Evolutionary conservation across 2,113 vertebrate species (phyloP).

Genomic region (Alosa alosa): DNA sequence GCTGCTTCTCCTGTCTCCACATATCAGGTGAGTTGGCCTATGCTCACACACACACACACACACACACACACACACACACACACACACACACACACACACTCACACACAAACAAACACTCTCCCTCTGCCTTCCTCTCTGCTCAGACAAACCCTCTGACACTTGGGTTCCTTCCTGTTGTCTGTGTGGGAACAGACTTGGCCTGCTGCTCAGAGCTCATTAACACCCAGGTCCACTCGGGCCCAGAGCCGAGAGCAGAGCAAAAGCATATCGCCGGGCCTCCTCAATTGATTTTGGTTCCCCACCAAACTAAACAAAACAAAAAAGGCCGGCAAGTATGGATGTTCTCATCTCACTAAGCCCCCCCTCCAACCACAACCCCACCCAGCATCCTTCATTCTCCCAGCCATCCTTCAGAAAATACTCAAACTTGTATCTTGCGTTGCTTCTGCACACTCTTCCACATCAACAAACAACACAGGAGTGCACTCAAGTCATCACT

Average conservation of each 20-base stretch:
- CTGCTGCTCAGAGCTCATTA: slow-evolving; percentile 39
- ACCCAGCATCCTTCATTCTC: neutral
- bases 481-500: neutral
- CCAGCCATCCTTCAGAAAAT: neutral
- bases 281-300: slow-evolving; percentile 51
- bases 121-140: neutral
- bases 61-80: neutral
- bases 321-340: slow-evolving; percentile 24
- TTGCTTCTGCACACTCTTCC: neutral
- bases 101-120: neutral
- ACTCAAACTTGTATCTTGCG: neutral
- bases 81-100: no score
- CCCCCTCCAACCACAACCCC: neutral
- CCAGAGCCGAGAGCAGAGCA: slow-evolving; percentile 18
- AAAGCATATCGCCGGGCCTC: slow-evolving; percentile 46
- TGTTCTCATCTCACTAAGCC: slow-evolving; percentile 28
- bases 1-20: slow-evolving; percentile 98
- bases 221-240: slow-evolving; percentile 23
- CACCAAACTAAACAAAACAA: slow-evolving; percentile 46
- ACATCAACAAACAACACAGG: neutral
- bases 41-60: neutral
- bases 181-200: slow-evolving; percentile 19
- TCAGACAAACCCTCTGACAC: neutral
- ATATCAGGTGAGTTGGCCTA: slow-evolving; percentile 86
- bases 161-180: neutral